Evolutionary conservation across 2,797 vertebrate species (phyloP), one percentile per base, ranked within the genome.

Genomic region (Catostomus latipinnis): DNA sequence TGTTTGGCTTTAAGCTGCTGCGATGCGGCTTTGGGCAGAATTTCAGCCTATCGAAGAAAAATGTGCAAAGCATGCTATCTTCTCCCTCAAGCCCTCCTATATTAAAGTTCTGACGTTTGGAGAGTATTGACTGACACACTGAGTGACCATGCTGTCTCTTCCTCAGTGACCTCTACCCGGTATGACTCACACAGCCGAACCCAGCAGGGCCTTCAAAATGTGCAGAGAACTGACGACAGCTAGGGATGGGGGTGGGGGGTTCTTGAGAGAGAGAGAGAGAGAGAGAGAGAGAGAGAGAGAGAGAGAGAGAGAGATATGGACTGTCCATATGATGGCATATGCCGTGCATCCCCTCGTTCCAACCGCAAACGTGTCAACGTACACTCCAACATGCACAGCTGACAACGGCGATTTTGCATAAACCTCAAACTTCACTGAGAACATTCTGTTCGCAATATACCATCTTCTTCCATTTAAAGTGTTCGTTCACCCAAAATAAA

Each of bases 91-190:
- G 74, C 74, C 10, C 8, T 62, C 16, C 34, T 79, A 80, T 75
- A 84, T 84, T 58, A 85, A 63, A 78, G 53, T 58, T 79, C 45
- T 85, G 81, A 86, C 85, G 85, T 72, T 71, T 69, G 74, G 73
- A 71, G 45, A 81, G 67, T 80, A 87, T 78, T 84, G 86, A 84
- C 79, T 82, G 81, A 87, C 83, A 85, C 77, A 81, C 71, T 52
- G 61, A 81, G 76, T 50, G 77, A 65, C 75, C 63, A 78, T 81
- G 71, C 67, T 66, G 73, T 80, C 73, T 81, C 78, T 83, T 83
- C 80, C 74, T 78, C 53, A 60, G 63, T 85, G 84, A 84, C 86
- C 80, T 85, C 74, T 67, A 74, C 63, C 68, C 68, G 52, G 62
- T 57, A 67, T 85, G 86, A 85, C 79, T 86, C 86, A 86, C 22